Conservation (phyloP, 2,113 vertebrate genomes). For the Tychaedon coryphoeus region DNA sequence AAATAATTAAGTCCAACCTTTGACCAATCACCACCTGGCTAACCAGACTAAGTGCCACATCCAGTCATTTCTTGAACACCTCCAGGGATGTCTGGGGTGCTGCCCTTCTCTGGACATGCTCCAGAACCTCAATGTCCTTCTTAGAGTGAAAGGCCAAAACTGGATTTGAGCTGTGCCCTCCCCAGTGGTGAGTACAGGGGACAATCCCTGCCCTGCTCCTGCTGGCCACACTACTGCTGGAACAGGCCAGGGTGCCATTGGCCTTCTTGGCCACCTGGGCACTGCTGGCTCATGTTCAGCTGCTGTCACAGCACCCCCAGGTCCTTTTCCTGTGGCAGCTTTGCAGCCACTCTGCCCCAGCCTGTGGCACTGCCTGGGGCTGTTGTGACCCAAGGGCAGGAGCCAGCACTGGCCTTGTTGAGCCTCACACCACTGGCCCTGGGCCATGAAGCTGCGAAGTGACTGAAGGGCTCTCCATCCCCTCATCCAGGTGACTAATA, state of each 20-base stretch:
- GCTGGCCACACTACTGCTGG: neutral
- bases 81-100: neutral
- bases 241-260: neutral
- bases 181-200: accelerated
- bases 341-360: too few species aligned
- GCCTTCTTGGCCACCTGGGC: neutral
- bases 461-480: accelerated
- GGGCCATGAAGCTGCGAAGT: accelerated
- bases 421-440: neutral
- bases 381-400: too few species aligned
- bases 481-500: neutral
- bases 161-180: accelerated
- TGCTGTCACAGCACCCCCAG: neutral
- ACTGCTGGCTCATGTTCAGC: neutral
- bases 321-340: too few species aligned
- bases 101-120: neutral
- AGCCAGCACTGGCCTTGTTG: neutral
- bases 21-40: neutral
- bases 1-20: neutral
- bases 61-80: neutral
- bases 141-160: accelerated
- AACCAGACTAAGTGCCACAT: neutral
- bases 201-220: neutral
- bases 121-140: neutral
- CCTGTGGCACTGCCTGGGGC: too few species aligned